Evolutionary conservation across 2,113 vertebrate species (phyloP).

Genomic region (Trematocara stigmaticum): DNA sequence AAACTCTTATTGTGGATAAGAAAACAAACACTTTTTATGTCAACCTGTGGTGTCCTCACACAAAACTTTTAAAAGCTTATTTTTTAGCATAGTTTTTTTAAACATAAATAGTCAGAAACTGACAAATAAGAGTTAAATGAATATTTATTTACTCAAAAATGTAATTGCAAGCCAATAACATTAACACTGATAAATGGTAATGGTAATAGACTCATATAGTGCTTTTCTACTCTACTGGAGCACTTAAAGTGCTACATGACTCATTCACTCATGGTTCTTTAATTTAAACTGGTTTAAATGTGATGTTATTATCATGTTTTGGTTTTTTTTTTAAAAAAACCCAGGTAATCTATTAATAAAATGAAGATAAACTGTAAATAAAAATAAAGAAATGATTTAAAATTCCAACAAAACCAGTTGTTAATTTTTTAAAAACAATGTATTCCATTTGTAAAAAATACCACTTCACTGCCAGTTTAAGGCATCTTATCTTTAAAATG

Average conservation of each 20-base stretch:
- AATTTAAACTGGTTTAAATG: not conserved
- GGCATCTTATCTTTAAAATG: not conserved
- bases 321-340: too few species aligned
- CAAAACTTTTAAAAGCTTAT: not conserved
- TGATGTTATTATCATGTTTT: not conserved
- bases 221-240: not conserved
- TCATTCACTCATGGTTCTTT: not conserved
- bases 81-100: not conserved
- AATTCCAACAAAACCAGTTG: not conserved
- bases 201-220: not conserved
- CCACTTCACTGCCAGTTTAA: not conserved
- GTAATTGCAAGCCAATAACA: not conserved
- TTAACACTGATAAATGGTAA: not conserved
- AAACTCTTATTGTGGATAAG: not conserved
- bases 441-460: not conserved
- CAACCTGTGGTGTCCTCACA: not conserved
- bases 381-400: accelerated
- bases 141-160: not conserved
- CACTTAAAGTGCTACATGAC: not conserved
- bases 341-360: not conserved
- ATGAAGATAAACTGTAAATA: not conserved
- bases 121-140: not conserved
- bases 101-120: not conserved
- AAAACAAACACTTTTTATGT: not conserved
- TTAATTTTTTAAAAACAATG: not conserved